Percentiles rank a stretch among this genome's conserved stretches.
These are phyloP conservation scores for Chironomus tepperi DNA, from an alignment of 1,140 invertebrate genomes.

Conservation along the genomic window DNA sequence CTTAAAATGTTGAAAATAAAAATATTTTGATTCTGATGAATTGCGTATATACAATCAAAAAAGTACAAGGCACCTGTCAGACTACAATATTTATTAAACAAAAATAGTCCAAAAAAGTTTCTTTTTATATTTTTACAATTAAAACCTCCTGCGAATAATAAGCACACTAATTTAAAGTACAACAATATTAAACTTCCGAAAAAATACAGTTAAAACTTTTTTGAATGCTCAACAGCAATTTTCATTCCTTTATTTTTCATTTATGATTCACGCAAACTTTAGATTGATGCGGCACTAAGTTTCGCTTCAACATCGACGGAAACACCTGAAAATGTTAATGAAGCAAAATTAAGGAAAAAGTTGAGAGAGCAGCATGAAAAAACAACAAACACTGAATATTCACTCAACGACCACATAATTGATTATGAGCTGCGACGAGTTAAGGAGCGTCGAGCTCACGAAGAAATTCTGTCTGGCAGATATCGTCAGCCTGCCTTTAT, in stretches of 20 bases:
- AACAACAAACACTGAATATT: background rate
- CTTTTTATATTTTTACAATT: no score
- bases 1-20: no score
- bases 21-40: no score
- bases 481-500: conserved; percentile 38
- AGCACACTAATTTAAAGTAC: no score
- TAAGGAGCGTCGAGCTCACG: conserved; percentile 37
- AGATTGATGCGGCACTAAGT: conserved; percentile 4
- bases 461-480: conserved; percentile 39
- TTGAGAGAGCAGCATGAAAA: conserved; percentile 38
- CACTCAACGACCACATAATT: conserved; percentile 29
- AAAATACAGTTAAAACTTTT: no score
- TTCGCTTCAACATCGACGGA: conserved; percentile 8
- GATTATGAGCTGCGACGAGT: conserved; percentile 38
- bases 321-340: background rate
- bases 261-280: conserved; percentile 25
- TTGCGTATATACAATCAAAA: no score
- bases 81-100: no score
- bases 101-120: no score
- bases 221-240: background rate
- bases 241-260: conserved; percentile 28
- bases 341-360: conserved; percentile 34
- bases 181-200: no score
- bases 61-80: no score
- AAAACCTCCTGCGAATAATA: no score